phyloP scores from a whole-genome alignment of 1,140 invertebrate species.

The Hyposmocoma kahamanoa region DNA sequence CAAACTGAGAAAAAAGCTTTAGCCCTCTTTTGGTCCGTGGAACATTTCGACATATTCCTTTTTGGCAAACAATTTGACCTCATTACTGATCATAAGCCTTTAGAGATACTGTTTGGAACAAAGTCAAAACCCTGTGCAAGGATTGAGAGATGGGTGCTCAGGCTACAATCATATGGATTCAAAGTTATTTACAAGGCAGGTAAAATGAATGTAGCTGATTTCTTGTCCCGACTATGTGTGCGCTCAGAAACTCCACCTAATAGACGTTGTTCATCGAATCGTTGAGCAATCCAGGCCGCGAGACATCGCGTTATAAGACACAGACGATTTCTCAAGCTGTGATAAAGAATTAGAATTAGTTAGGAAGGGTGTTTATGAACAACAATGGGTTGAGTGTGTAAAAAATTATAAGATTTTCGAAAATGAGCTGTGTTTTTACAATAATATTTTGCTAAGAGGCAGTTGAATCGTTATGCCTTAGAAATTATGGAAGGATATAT shows the following conservation, averaged over 20 bases:
- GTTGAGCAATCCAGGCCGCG: background rate
- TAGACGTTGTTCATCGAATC: background rate
- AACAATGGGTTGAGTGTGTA: background rate
- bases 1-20: slow-evolving; percentile 38
- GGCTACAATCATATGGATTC: slow-evolving; percentile 25
- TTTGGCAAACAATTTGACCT: slow-evolving; percentile 42
- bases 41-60: slow-evolving; percentile 27
- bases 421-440: background rate
- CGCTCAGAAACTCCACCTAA: background rate
- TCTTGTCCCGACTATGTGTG: slow-evolving; percentile 32
- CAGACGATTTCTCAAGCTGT: background rate
- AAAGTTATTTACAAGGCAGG: slow-evolving; percentile 38
- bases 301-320: background rate
- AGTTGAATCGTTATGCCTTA: background rate
- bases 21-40: slow-evolving; percentile 29
- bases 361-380: background rate
- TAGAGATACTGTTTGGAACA: slow-evolving; percentile 17
- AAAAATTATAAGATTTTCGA: background rate
- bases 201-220: slow-evolving; percentile 50
- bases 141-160: slow-evolving; percentile 18
- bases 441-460: background rate
- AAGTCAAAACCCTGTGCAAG: slow-evolving; percentile 21
- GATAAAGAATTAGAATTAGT: background rate
- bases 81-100: slow-evolving; percentile 46
- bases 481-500: background rate